phyloP scores from a whole-genome alignment of 1,140 invertebrate species.

The Leptinotarsa texana region DNA sequence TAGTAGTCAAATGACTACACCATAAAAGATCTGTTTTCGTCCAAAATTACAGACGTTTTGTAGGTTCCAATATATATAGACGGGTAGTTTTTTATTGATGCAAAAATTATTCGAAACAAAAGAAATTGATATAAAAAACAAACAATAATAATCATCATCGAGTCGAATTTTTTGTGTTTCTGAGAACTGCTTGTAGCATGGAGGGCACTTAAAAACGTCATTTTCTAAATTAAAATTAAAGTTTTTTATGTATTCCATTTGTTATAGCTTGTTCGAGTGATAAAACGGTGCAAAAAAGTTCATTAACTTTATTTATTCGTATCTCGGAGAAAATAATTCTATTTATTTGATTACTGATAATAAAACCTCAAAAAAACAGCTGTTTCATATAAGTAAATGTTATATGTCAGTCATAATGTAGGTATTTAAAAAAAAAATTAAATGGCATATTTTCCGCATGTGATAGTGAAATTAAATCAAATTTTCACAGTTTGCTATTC shows the following conservation, averaged over 20 bases:
- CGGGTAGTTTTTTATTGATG: constrained; percentile 2
- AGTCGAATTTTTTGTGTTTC: background rate
- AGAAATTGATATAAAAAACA: too few species aligned
- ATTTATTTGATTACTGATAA: constrained; percentile 41
- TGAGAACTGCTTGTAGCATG: too few species aligned
- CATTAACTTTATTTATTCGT: constrained; percentile 25
- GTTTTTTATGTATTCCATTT: constrained; percentile 23
- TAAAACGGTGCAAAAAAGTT: constrained; percentile 20
- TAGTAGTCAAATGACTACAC: constrained; percentile 20
- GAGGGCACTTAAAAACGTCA: constrained; percentile 22
- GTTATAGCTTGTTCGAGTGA: constrained; percentile 10
- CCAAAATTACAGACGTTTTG: background rate
- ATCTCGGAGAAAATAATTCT: constrained; percentile 35
- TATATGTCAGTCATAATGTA: constrained; percentile 36
- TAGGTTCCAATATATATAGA: constrained; percentile 8
- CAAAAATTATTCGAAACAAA: background rate
- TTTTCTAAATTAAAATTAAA: constrained; percentile 9
- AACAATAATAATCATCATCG: too few species aligned
- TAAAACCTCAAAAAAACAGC: constrained; percentile 37
- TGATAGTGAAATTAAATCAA: too few species aligned
- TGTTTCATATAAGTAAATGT: constrained; percentile 35
- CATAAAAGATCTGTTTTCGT: background rate
- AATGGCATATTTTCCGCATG: too few species aligned
- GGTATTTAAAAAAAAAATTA: constrained; percentile 35
- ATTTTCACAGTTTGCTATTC: too few species aligned